phyloP scores from a whole-genome alignment of 2,888 invertebrate species.

The Cistogaster globosa region DNA sequence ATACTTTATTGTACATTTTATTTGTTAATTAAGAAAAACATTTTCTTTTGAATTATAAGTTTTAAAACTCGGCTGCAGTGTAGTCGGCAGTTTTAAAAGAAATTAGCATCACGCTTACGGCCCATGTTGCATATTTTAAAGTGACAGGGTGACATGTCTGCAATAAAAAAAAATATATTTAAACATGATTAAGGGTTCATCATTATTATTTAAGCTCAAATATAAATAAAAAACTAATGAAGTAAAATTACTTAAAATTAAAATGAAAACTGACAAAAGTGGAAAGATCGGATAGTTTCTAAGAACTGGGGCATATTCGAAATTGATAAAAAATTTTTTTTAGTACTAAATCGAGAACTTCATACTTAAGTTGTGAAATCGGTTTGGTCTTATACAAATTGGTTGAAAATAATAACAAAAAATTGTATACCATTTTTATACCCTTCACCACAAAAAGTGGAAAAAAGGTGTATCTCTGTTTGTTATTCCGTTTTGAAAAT shows the following conservation, averaged over 20 bases:
- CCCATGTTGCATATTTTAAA: conserved; percentile 89
- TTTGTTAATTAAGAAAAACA: conserved; percentile 9
- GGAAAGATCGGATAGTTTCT: too few relatives aligned
- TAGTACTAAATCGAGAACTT: too few relatives aligned
- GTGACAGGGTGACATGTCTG: conserved; percentile 87
- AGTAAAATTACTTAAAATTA: background rate
- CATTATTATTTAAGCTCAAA: too few relatives aligned
- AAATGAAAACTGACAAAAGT: background rate
- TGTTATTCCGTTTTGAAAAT: too few relatives aligned
- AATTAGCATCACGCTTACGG: conserved; percentile 84
- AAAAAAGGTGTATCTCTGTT: too few relatives aligned
- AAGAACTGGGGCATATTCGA: background rate
- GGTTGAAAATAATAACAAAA: background rate
- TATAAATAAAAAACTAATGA: background rate
- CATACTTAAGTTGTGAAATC: too few relatives aligned
- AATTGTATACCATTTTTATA: background rate
- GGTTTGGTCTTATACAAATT: too few relatives aligned
- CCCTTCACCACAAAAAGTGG: too few relatives aligned
- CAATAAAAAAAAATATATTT: conserved; percentile 74
- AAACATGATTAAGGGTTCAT: too few relatives aligned
- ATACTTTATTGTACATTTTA: conserved; percentile 56
- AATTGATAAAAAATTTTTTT: background rate
- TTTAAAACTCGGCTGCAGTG: background rate
- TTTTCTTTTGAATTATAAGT: background rate
- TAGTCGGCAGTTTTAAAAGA: conserved; percentile 55